Percentiles rank a stretch among this genome's conserved stretches.
phyloP scores from a whole-genome alignment of 2,113 vertebrate genomes.

The Rana temporaria region DNA sequence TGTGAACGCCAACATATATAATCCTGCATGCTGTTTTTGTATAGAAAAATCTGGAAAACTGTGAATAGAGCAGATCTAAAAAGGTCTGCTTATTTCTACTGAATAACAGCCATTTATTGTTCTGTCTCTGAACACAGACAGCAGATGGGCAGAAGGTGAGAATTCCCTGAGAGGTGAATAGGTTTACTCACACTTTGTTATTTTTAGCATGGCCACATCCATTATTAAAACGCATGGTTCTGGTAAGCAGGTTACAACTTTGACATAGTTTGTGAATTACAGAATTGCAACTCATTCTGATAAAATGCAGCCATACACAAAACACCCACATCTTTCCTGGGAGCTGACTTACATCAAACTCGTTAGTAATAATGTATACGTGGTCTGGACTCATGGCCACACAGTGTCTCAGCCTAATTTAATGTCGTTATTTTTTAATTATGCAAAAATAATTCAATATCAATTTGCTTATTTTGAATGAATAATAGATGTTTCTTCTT shows the following conservation, averaged over 20 bases:
- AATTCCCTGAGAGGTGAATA: conserved; percentile 13
- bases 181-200: conserved; percentile 6
- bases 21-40: no score
- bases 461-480: no score
- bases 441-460: no score
- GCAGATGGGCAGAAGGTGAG: neutral
- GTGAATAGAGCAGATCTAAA: no score
- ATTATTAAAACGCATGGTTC: conserved; percentile 6
- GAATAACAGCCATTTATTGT: neutral
- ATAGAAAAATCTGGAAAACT: no score
- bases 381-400: no score
- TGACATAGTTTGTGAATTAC: neutral
- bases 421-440: no score
- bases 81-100: neutral
- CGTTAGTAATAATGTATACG: no score
- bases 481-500: no score
- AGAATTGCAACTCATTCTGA: neutral
- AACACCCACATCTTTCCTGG: neutral
- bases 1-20: no score
- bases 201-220: conserved; percentile 22
- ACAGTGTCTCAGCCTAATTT: no score
- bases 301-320: neutral
- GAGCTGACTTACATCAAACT: no score
- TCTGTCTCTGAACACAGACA: neutral
- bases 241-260: neutral